Evolutionary conservation across 1,140 invertebrate genomes (phyloP).

Genomic region (Lordiphosa stackelbergi): DNA sequence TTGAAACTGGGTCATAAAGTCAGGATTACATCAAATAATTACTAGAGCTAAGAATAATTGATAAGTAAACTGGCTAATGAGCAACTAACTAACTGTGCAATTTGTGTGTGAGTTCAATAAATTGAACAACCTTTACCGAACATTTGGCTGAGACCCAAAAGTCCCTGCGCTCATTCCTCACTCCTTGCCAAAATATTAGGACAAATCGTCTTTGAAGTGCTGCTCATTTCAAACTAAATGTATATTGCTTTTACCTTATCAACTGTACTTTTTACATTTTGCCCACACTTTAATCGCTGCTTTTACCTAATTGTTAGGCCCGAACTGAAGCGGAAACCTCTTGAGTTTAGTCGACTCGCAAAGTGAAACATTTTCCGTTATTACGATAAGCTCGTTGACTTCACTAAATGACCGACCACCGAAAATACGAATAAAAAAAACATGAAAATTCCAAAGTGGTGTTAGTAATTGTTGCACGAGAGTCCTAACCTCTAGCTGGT

Average conservation of each 20-base stretch:
- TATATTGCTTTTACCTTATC: neutral
- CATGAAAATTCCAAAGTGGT: conserved; percentile 2
- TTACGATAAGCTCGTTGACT: conserved; percentile 28
- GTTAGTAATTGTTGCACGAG: conserved; percentile 62
- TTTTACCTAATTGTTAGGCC: conserved; percentile 46
- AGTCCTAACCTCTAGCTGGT: conserved; percentile 16
- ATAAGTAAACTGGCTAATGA: no score
- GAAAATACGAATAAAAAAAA: conserved; percentile 1
- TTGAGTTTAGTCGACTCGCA: conserved; percentile 26
- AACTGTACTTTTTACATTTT: conserved; percentile 4
- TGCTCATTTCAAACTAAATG: neutral
- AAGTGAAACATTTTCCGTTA: conserved; percentile 63
- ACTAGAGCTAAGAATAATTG: no score
- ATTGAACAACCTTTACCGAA: no score
- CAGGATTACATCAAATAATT: no score
- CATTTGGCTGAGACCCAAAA: no score
- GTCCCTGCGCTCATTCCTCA: no score
- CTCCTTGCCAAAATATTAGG: no score
- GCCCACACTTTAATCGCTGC: conserved; percentile 30
- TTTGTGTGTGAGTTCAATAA: no score
- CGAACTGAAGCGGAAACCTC: conserved; percentile 45
- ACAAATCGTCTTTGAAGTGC: neutral
- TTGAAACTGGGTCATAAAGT: no score
- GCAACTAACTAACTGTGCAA: no score
- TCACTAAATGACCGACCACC: conserved; percentile 1